Percentiles rank a stretch among this genome's conserved stretches.
Conservation (phyloP, 1,140 invertebrate species). For the Oryzaephilus surinamensis region DNA sequence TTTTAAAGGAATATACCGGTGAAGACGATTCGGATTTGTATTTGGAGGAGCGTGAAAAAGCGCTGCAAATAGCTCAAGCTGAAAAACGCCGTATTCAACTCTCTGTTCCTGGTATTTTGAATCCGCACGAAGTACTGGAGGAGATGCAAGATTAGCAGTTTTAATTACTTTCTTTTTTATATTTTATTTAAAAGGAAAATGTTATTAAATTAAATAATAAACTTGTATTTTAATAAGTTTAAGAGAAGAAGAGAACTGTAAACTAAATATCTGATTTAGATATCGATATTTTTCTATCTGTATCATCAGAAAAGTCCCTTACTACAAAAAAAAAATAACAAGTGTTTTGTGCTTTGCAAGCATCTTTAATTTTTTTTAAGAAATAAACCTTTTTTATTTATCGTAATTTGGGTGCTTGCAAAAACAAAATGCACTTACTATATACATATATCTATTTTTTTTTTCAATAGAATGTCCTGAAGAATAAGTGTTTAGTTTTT, state of each 20-base stretch:
- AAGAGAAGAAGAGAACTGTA: conserved; percentile 2
- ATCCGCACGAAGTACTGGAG: conserved; percentile 93
- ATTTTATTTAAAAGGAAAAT: background rate
- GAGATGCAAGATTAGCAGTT: conserved; percentile 88
- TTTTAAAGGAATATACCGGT: conserved; percentile 84
- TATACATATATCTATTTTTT: background rate
- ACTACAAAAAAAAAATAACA: background rate
- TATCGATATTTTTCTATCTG: conserved; percentile 28
- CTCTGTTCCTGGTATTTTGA: conserved; percentile 92
- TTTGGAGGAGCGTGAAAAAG: conserved; percentile 87
- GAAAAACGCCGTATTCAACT: conserved; percentile 89
- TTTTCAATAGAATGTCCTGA: background rate
- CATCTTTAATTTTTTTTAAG: background rate
- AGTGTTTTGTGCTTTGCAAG: background rate
- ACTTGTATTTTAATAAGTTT: background rate
- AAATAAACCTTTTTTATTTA: background rate
- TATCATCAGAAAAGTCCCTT: conserved; percentile 14
- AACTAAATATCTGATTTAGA: conserved; percentile 16
- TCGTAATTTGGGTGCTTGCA: background rate
- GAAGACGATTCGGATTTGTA: conserved; percentile 96
- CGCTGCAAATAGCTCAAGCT: conserved; percentile 78
- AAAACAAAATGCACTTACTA: background rate
- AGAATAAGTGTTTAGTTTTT: background rate
- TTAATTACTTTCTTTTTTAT: too few relatives aligned
- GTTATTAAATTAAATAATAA: conserved; percentile 1